These are phyloP conservation scores for Chelonus insularis DNA, from an alignment of 1,140 invertebrate species.

Conservation along the genomic window DNA sequence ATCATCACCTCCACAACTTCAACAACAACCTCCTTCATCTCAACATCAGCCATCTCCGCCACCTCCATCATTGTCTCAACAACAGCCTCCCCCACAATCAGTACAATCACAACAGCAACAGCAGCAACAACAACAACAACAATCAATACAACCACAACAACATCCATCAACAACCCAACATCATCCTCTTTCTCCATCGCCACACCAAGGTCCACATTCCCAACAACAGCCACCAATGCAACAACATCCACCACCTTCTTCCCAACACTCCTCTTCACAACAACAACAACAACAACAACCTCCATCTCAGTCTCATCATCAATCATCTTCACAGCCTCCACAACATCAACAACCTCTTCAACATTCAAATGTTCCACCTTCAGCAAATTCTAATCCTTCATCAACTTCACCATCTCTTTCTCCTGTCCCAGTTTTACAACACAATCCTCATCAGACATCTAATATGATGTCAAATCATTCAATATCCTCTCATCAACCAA, in stretches of 20 bases:
- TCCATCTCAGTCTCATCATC: conserved; percentile 34
- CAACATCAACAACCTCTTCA: conserved; percentile 30
- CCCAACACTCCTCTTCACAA: conserved; percentile 17
- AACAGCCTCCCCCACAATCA: no score
- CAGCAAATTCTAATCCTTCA: conserved; percentile 37
- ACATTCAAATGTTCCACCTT: conserved; percentile 32
- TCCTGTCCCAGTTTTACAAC: conserved; percentile 39
- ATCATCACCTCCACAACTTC: conserved; percentile 23
- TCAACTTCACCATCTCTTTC: conserved; percentile 43
- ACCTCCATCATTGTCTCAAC: no score
- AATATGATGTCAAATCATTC: conserved; percentile 53
- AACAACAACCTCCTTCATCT: conserved; percentile 12
- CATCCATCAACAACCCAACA: conserved; percentile 12
- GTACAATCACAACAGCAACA: neutral
- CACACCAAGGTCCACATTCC: no score
- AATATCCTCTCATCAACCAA: conserved; percentile 46
- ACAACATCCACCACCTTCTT: conserved; percentile 19
- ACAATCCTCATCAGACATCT: conserved; percentile 44
- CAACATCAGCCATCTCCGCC: conserved; percentile 12
- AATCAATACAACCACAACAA: neutral
- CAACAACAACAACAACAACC: conserved; percentile 32
- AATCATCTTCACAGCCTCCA: no score
- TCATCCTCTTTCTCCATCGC: conserved; percentile 28
- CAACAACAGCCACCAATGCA: conserved; percentile 32
- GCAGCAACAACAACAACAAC: neutral